Evolutionary conservation across 2,797 vertebrate species (phyloP), one percentile per base, ranked within the genome.

Genomic region (Poeciliopsis gracilis): DNA sequence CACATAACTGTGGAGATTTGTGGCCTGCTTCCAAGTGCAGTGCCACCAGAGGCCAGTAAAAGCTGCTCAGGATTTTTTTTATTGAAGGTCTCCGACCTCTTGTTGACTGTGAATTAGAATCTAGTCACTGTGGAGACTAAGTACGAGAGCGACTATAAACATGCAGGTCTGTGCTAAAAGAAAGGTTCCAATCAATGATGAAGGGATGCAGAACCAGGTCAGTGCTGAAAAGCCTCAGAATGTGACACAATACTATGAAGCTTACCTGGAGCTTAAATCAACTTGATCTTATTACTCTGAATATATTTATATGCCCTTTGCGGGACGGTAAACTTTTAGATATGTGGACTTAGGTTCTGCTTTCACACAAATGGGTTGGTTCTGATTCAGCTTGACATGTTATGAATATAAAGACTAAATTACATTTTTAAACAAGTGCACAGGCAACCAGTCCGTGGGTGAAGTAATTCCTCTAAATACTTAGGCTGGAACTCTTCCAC

Each of bases 71-170:
- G 79, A 72, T 75, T 51, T 23, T 87, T 87, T 88, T 85, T 86
- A 88, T 85, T 85, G 86, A 87, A 84, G 43, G 74, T 83, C 80
- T 63, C 63, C 23, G 30, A 80, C 33, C 83, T 82, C 85, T 78
- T 79, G 82, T 83, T 85, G 81, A 83, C 86, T 84, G 70, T 66
- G 82, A 84, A 92, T 86, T 84, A 87, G 82, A 87, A 73, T 79
- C 77, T 47, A 76, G 82, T 81, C 80, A 80, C 74, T 67, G 61
- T 33, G 80, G 74, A 86, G 87, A 78, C 83, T 66, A 75, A 72
- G 79, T 76, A 73, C 80, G 86, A 90, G 75, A 87, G 74, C 76
- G 84, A 84, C 87, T 86, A 81, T 79, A 88, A 91, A 88, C 85
- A 79, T 49, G 61, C 16, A 75, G 73, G 78, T 84, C 83, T 81